A percentile compares a stretch with the other conserved stretches of the same genome.
Evolutionary conservation across 2,797 vertebrate genomes (phyloP).

Genomic region (Erpetoichthys calabaricus): DNA sequence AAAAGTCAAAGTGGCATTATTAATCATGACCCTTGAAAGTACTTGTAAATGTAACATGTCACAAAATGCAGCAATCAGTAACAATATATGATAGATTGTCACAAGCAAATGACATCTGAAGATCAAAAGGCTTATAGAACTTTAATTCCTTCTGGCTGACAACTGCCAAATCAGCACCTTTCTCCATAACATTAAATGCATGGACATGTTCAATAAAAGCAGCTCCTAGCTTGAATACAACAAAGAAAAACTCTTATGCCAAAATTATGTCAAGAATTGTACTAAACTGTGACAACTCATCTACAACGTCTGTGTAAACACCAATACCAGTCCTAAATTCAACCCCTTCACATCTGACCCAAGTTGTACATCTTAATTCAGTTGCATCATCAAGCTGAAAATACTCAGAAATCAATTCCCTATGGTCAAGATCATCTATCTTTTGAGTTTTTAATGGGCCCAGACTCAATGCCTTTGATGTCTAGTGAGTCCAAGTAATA

Average conservation of each 20-base stretch:
- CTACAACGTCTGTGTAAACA: conserved; percentile 1
- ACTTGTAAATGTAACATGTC: too few relatives aligned
- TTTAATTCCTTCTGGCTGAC: not conserved
- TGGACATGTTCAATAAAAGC: too few relatives aligned
- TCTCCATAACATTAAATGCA: too few relatives aligned
- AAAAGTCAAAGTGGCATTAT: too few relatives aligned
- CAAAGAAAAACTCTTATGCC: not conserved
- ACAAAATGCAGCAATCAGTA: too few relatives aligned
- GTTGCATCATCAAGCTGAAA: not conserved
- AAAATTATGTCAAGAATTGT: not conserved
- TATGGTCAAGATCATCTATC: not conserved
- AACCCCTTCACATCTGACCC: not conserved
- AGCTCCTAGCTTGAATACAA: not conserved
- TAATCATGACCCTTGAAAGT: too few relatives aligned
- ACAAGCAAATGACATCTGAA: not conserved
- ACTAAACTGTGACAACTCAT: not conserved
- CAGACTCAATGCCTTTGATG: conserved; percentile 1
- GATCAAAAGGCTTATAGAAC: conserved; percentile 2
- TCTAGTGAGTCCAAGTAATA: not conserved
- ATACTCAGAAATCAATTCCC: not conserved
- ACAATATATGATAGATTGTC: too few relatives aligned
- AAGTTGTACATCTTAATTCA: not conserved
- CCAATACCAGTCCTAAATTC: conserved; percentile 2
- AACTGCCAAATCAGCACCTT: too few relatives aligned
- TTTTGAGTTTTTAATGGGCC: not conserved